Percentiles rank a stretch among this genome's conserved stretches.
These are phyloP conservation scores for Rhea americana DNA, from an alignment of 2,113 vertebrate genomes.

Conservation along the genomic window DNA sequence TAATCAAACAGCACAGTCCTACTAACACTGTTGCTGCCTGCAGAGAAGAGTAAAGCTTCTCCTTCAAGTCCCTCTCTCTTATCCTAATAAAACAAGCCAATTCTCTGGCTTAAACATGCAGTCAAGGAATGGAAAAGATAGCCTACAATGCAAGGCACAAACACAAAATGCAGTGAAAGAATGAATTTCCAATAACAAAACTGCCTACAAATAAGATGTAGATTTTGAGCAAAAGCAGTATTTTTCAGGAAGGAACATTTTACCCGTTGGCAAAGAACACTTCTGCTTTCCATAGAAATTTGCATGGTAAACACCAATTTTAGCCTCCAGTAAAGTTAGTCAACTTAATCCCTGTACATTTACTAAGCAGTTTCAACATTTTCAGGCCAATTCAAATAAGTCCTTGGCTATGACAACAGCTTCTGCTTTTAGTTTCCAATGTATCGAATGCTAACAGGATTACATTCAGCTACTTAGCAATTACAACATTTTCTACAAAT, in stretches of 20 bases:
- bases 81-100: neutral
- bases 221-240: neutral
- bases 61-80: neutral
- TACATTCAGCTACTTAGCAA: conserved; percentile 29
- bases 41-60: neutral
- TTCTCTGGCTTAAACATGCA: neutral
- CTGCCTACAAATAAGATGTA: neutral
- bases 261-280: conserved; percentile 7
- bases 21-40: neutral
- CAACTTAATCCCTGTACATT: neutral
- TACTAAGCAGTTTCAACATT: neutral
- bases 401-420: neutral
- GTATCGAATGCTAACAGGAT: conserved; percentile 34
- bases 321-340: neutral
- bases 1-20: neutral
- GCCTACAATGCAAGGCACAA: neutral
- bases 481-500: conserved; percentile 18
- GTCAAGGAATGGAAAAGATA: neutral
- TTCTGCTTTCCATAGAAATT: conserved; percentile 2
- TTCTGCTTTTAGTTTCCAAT: conserved; percentile 59
- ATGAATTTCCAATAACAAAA: neutral
- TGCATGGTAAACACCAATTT: conserved; percentile 22
- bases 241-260: neutral
- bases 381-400: neutral
- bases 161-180: neutral